A percentile compares a stretch with the other conserved stretches of the same genome.
Evolutionary conservation across 2,888 invertebrate species (phyloP).

Genomic region (Xestoiulus laeticollis): DNA sequence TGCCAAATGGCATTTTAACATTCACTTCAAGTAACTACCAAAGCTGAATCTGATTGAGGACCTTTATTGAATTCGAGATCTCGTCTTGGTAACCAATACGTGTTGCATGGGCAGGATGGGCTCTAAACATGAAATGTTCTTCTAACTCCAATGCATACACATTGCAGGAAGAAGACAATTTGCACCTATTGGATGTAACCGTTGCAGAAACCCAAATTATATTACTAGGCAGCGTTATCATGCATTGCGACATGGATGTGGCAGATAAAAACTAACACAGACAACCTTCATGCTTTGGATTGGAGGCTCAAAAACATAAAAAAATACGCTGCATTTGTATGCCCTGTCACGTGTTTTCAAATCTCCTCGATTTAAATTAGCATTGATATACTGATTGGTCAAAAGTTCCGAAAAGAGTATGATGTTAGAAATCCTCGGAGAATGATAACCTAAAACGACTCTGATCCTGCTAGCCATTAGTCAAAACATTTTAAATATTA

Average conservation of each 20-base stretch:
- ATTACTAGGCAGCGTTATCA: not conserved
- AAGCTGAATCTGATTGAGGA: not conserved
- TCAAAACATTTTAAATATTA: no score
- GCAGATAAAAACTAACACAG: not conserved
- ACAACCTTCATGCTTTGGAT: not conserved
- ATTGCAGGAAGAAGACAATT: not conserved
- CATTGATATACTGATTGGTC: not conserved
- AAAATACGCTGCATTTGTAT: not conserved
- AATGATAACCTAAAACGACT: not conserved
- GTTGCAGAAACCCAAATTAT: not conserved
- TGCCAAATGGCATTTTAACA: conserved; percentile 4
- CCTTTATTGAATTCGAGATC: not conserved
- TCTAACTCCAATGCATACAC: not conserved
- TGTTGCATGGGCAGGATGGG: not conserved
- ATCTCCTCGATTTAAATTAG: not conserved
- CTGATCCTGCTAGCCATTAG: not conserved
- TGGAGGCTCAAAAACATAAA: not conserved
- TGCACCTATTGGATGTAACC: not conserved
- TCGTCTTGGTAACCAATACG: not conserved
- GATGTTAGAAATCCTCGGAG: not conserved
- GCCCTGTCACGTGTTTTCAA: not conserved
- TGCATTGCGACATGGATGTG: not conserved
- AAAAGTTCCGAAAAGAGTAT: not conserved
- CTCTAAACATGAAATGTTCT: not conserved
- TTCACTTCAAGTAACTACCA: conserved; percentile 18